These are phyloP conservation scores for Epinephelus lanceolatus DNA, from an alignment of 2,113 vertebrate genomes.

Conservation along the genomic window DNA sequence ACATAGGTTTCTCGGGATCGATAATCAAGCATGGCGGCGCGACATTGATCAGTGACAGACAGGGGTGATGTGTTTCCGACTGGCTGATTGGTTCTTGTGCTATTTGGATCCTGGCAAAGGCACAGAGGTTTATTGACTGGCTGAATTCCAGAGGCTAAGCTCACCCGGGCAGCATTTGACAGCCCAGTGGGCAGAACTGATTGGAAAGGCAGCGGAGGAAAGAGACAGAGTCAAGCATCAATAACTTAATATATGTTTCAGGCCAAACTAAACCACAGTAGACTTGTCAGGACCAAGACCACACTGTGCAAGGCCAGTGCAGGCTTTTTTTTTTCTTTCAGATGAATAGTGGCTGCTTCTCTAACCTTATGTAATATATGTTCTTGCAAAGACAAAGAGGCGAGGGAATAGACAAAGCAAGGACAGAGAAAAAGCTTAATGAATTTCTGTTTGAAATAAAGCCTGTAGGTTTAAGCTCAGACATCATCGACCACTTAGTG, in stretches of 20 bases:
- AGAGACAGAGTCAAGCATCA: conserved; percentile 65
- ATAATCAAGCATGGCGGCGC: conserved; percentile 41
- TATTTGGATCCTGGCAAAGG: conserved; percentile 70
- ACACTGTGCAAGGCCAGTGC: conserved; percentile 26
- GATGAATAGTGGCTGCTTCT: conserved; percentile 28
- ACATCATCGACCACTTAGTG: conserved; percentile 34
- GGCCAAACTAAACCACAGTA: conserved; percentile 55
- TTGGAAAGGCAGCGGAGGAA: conserved; percentile 71
- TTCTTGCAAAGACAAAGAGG: conserved; percentile 8
- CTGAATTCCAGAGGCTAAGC: conserved; percentile 70
- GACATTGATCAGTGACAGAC: conserved; percentile 65
- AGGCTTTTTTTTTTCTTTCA: conserved; percentile 21
- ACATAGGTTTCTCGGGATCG: conserved; percentile 37
- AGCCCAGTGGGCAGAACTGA: conserved; percentile 74
- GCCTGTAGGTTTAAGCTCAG: conserved; percentile 19
- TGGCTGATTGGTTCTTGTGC: conserved; percentile 64
- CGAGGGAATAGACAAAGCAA: background rate
- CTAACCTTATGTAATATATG: conserved; percentile 35
- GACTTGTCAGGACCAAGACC: conserved; percentile 46
- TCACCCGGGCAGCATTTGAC: conserved; percentile 69
- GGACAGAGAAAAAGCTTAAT: conserved; percentile 1
- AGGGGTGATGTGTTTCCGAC: conserved; percentile 57
- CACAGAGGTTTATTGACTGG: conserved; percentile 74
- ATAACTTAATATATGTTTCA: conserved; percentile 65
- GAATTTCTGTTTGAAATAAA: conserved; percentile 35